These are phyloP conservation scores for Cottoperca gobio DNA, from an alignment of 2,797 vertebrate genomes.

Conservation along the genomic window DNA sequence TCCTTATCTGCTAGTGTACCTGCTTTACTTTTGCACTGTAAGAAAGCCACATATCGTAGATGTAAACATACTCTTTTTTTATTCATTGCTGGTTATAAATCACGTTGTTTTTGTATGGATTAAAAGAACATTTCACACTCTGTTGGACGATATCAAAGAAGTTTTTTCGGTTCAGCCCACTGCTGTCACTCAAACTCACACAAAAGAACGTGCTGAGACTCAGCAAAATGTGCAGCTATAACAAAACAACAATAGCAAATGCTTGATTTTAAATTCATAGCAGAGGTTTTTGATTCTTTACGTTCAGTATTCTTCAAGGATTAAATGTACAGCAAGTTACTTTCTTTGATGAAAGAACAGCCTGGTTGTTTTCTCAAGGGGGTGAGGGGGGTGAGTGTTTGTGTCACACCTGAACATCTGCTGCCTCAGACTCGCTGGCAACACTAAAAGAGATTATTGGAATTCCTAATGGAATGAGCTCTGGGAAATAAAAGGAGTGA, in stretches of 20 bases:
- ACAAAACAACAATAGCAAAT: conserved; percentile 7
- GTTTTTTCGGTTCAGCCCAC: neutral
- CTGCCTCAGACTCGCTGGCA: conserved; percentile 57
- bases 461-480: conserved; percentile 38
- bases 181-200: too few species aligned
- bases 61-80: conserved; percentile 35
- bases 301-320: conserved; percentile 12
- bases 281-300: neutral
- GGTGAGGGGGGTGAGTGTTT: conserved; percentile 16
- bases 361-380: conserved; percentile 30
- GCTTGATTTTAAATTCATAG: neutral
- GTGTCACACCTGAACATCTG: conserved; percentile 76
- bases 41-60: conserved; percentile 60
- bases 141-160: conserved; percentile 38
- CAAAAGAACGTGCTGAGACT: conserved; percentile 6
- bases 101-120: conserved; percentile 39
- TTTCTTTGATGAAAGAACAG: conserved; percentile 13
- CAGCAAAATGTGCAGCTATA: conserved; percentile 16
- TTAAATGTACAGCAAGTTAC: conserved; percentile 25
- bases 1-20: conserved; percentile 48
- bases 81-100: conserved; percentile 61
- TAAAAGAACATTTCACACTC: conserved; percentile 43
- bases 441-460: conserved; percentile 49
- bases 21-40: conserved; percentile 63
- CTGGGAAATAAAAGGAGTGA: conserved; percentile 7